Base-by-base conservation (phyloP, 1,140 invertebrate species). In the Fopius arisanus region DNA sequence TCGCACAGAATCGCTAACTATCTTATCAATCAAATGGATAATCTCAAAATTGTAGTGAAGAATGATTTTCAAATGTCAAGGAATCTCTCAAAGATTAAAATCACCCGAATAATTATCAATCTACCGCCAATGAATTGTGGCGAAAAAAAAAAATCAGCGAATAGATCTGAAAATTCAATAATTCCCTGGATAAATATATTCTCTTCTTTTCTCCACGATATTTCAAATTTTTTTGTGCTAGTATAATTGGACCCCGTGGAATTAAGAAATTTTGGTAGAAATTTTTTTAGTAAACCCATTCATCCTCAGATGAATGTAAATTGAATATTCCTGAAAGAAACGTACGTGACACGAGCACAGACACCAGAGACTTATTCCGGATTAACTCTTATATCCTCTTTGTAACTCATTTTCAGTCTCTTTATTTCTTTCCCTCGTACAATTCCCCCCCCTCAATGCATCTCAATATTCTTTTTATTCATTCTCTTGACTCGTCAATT, bases 311-410 rank as follows among this genome's bases (percentile, higher is more conserved):
- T 29, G 62, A 65, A 65, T 65, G 9, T 65, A 65, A 65, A 65
- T 65, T 65, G 62, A 33, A 65, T 31, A 65, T 65, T 65, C 28
- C 62, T 65, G 54, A 59, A 28, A 59, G 54, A 59, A 51, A 19
- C 23, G 67, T 70, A 70, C 68, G 68, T 70, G 68, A 70, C 68
- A 70, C 48, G 23, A 59, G 51, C 21, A 70, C 21, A 69, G 67
- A 29, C 23, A 69, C 41, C 21, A 69, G 37, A 23, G 70, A 43
- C 70, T 65, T 72, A 72, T 43, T 72, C 40, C 37, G 59, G 70
- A 65, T 72, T 72, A 72, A 72, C 40, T 72, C 51, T 31, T 43
- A 72, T 62, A 72, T 72, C 70, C 70, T 65, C 70, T 66, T 66
- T 72, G 51, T 21, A 66, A 72, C 29, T 72, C 40, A 72, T 72